Conservation (phyloP, 1,140 invertebrate genomes). For the Choristoneura fumiferana region DNA sequence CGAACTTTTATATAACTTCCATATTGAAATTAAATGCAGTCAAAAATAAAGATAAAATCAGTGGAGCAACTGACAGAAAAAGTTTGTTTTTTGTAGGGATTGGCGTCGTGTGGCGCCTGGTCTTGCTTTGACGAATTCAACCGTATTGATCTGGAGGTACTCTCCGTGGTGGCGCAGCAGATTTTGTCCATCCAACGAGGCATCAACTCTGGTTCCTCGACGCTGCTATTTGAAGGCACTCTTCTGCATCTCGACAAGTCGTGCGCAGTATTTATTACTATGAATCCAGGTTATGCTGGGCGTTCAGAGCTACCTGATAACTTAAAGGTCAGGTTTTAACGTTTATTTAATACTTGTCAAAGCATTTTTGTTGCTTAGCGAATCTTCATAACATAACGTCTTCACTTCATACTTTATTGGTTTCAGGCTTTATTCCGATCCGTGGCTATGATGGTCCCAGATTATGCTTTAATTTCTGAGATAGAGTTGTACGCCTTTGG, state of each 20-base stretch:
- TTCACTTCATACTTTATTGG: not conserved
- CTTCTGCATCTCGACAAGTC: slow-evolving; percentile 91
- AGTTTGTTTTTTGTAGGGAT: slow-evolving; percentile 79
- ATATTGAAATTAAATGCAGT: no score
- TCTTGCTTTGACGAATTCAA: slow-evolving; percentile 98
- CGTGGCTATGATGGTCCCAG: slow-evolving; percentile 99
- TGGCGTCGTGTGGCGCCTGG: slow-evolving; percentile 97
- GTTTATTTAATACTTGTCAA: not conserved
- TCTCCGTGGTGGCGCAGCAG: slow-evolving; percentile 96
- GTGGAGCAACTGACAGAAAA: not conserved
- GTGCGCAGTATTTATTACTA: slow-evolving; percentile 97
- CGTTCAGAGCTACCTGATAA: slow-evolving; percentile 95
- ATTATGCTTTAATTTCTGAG: slow-evolving; percentile 96
- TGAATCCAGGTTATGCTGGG: slow-evolving; percentile 97
- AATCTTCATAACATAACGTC: not conserved
- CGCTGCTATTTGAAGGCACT: slow-evolving; percentile 93
- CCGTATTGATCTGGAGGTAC: slow-evolving; percentile 89
- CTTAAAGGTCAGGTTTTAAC: slow-evolving; percentile 83
- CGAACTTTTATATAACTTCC: no score
- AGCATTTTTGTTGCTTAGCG: not conserved
- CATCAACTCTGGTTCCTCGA: slow-evolving; percentile 87
- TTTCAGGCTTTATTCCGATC: slow-evolving; percentile 92
- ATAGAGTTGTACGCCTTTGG: slow-evolving; percentile 96
- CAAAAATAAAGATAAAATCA: no score
- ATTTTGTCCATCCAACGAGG: slow-evolving; percentile 89